These are phyloP conservation scores for Cecropterus lyciades DNA, from an alignment of 1,140 invertebrate species.

Conservation along the genomic window DNA sequence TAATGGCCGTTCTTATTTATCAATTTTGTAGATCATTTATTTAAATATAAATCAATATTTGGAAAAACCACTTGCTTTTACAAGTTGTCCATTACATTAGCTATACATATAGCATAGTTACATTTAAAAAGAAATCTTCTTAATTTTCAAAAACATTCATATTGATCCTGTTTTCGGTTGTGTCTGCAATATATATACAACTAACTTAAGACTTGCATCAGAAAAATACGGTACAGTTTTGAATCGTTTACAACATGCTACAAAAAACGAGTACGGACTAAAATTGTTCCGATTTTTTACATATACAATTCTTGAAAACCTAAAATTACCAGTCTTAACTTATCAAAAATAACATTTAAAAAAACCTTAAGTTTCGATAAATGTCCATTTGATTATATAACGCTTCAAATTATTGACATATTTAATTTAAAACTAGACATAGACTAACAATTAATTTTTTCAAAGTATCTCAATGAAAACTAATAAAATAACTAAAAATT, in stretches of 20 bases:
- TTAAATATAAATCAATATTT: too few relatives aligned
- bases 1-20: too few relatives aligned
- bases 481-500: background rate
- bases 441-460: background rate
- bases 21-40: too few relatives aligned
- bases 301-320: slow-evolving; percentile 29
- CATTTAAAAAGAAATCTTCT: too few relatives aligned
- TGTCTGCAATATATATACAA: background rate
- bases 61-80: too few relatives aligned
- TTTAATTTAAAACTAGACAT: background rate
- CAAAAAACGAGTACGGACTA: background rate
- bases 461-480: background rate
- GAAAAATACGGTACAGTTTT: too few relatives aligned
- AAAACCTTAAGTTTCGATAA: background rate
- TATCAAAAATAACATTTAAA: slow-evolving; percentile 28
- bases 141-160: too few relatives aligned
- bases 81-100: too few relatives aligned
- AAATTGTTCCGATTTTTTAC: background rate
- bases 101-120: too few relatives aligned
- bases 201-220: too few relatives aligned
- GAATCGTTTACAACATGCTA: background rate
- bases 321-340: slow-evolving; percentile 49
- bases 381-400: slow-evolving; percentile 1
- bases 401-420: background rate
- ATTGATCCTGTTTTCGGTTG: background rate